Conservation (phyloP, 2,797 vertebrate genomes). For the Xiphophorus birchmanni region DNA sequence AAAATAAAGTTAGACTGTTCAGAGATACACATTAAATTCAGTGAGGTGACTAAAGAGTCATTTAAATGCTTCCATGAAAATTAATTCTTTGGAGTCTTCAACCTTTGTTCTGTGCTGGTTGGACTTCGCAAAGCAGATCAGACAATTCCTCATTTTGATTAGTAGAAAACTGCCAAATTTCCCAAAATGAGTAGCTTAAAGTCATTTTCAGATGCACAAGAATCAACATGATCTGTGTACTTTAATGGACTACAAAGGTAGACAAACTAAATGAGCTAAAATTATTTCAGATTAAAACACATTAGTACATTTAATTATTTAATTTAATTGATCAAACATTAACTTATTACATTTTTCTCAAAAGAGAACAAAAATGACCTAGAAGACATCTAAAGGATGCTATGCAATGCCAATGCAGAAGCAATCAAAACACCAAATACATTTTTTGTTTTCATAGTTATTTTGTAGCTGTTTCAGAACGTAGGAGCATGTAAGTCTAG, state of each 20-base stretch:
- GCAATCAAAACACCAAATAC: background rate
- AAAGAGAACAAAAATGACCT: background rate
- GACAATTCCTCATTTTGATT: background rate
- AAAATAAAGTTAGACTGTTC: background rate
- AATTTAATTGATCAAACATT: background rate
- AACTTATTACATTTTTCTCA: background rate
- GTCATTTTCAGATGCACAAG: background rate
- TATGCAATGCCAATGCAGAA: background rate
- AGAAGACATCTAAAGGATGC: background rate
- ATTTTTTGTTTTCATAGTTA: background rate
- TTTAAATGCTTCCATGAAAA: background rate
- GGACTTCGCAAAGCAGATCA: background rate
- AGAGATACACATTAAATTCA: background rate
- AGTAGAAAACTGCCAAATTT: background rate
- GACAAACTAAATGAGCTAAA: background rate
- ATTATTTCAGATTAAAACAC: background rate
- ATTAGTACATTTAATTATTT: background rate
- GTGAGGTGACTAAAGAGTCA: background rate
- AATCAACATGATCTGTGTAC: background rate
- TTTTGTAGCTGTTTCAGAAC: background rate
- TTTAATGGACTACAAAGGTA: background rate
- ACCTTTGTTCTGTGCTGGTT: background rate
- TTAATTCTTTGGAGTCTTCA: background rate
- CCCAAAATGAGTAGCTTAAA: background rate
- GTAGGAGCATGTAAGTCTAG: background rate